These are phyloP conservation scores for Otolemur garnettii DNA, from an alignment of 2,113 vertebrate genomes.

Conservation along the genomic window DNA sequence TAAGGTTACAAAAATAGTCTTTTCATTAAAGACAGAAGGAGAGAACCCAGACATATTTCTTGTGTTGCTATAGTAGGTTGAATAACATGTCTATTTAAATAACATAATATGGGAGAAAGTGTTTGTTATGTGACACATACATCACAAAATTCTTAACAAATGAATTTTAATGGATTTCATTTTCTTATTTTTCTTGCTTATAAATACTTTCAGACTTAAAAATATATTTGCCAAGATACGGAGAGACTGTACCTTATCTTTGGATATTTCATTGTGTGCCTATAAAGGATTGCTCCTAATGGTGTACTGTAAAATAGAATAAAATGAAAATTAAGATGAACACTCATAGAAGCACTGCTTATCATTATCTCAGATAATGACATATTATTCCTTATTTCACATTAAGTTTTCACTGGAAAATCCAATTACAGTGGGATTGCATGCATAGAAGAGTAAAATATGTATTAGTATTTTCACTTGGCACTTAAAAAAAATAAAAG, in stretches of 20 bases:
- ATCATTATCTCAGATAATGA: neutral
- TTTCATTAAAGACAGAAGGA: neutral
- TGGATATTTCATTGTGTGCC: neutral
- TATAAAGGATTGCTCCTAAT: neutral
- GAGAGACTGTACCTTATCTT: neutral
- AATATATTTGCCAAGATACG: neutral
- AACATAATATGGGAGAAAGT: neutral
- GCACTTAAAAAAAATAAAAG: neutral
- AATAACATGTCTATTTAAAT: neutral
- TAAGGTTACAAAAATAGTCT: neutral
- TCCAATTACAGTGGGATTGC: neutral
- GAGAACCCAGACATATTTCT: neutral
- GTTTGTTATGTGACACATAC: neutral
- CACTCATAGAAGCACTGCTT: neutral
- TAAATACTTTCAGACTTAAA: neutral
- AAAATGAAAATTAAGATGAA: constrained; percentile 15
- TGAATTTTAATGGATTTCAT: neutral
- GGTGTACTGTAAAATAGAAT: neutral
- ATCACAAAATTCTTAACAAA: neutral
- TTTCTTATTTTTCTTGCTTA: neutral
- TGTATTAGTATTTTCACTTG: neutral
- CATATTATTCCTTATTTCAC: constrained; percentile 8
- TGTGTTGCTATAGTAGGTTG: neutral
- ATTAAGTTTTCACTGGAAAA: constrained; percentile 26
- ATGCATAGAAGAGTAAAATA: neutral